Percentiles rank a stretch among this genome's conserved stretches.
Conservation (phyloP, 2,888 invertebrate species). For the Agapetus fuscipes region DNA sequence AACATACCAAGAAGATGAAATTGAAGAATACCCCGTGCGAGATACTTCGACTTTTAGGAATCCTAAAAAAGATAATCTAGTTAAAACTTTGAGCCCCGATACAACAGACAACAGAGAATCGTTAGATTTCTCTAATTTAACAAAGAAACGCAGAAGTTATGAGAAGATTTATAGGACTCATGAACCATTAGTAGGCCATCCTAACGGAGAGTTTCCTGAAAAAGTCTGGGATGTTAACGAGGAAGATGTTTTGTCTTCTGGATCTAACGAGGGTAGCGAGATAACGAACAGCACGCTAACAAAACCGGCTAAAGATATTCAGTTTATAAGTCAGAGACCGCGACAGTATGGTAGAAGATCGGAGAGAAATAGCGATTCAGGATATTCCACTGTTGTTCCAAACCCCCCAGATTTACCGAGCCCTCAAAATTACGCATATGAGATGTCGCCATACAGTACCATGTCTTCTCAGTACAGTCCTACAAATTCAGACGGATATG, state of each 20-base stretch:
- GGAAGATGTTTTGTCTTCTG: conserved; percentile 48
- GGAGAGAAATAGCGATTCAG: conserved; percentile 38
- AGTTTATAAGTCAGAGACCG: conserved; percentile 46
- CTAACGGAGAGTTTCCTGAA: conserved; percentile 67
- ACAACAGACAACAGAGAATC: conserved; percentile 38
- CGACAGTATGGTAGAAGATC: conserved; percentile 50
- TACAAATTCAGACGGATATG: conserved; percentile 44
- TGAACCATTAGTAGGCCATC: conserved; percentile 58
- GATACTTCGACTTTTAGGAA: conserved; percentile 30
- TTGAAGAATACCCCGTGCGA: conserved; percentile 5
- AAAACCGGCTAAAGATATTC: conserved; percentile 52
- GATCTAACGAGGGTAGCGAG: conserved; percentile 48
- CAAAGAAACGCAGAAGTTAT: conserved; percentile 62
- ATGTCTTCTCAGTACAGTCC: conserved; percentile 40
- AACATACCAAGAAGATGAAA: conserved; percentile 26
- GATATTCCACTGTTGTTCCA: conserved; percentile 34
- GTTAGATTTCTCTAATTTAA: conserved; percentile 40
- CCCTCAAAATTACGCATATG: conserved; percentile 1
- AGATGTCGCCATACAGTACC: conserved; percentile 33
- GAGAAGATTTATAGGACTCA: conserved; percentile 76
- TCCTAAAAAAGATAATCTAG: conserved; percentile 15
- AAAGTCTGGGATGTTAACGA: conserved; percentile 70
- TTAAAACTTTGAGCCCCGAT: background rate
- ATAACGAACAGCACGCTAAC: conserved; percentile 48
- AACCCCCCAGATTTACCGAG: conserved; percentile 31